Evolutionary conservation across 2,888 invertebrate species (phyloP), one percentile per base, ranked within the genome.

Genomic region (Athalia rosae): DNA sequence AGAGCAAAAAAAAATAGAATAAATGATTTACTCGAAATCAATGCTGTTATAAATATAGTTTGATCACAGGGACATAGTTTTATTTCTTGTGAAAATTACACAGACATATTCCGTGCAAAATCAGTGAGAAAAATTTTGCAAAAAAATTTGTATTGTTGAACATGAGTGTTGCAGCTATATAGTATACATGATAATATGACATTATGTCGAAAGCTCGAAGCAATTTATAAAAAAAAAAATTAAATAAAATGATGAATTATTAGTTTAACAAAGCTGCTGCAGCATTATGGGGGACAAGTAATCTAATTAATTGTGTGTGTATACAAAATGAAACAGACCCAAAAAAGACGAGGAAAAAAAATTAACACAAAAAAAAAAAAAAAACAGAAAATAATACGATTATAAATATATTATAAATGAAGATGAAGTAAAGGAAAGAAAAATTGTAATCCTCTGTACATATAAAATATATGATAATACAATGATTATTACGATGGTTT

Each of bases 371-470:
- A 79, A 28, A 56, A 86, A 85, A 79, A 77, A 79, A 82, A 86
- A 86, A 83, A 85, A 85, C 86, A 86, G 88, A 87, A 81, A 88
- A 87, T 86, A 89, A 88, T 87, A 86, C 87, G 87, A 88, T 88
- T 87, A 89, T 88, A 88, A 87, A 87, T 88, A 88, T 53, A 77
- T 62, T 79, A 77, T 88, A 85, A 85, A 87, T 83, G 86, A 83
- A 85, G 84, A 87, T 80, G 86, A 86, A 86, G 87, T 28, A 28
- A 28, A 28, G 28, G 28, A 28, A 86, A 87, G 89, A 83, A 87
- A 89, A 86, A 89, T 87, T 89, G 88, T 89, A 89, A 85, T 87
- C 89, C 86, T 87, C 88, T 89, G 89, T 89, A 89, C 86, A 89
- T 89, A 89, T 89, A 89, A 74, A 89, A 89, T 88, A 88, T 74